Conservation (phyloP, 2,797 vertebrate species). For the Syngnathus rostellatus region DNA sequence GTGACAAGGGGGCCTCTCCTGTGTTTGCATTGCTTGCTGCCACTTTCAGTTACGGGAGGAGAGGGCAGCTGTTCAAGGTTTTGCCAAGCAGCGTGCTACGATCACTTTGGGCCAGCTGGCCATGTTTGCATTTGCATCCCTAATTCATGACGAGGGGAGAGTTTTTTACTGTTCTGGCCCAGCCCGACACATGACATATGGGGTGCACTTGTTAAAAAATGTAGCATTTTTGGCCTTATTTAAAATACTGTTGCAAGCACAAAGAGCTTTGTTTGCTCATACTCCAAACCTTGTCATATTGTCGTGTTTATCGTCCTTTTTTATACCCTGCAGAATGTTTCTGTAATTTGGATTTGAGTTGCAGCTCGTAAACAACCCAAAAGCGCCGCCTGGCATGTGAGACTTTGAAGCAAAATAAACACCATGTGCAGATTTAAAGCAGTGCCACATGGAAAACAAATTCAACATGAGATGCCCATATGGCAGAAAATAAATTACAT, state of each 20-base stretch:
- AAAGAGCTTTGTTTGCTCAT: constrained; percentile 6
- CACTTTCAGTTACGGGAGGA: neutral
- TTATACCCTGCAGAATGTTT: constrained; percentile 29
- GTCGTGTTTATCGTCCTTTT: constrained; percentile 27
- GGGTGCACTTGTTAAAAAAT: neutral
- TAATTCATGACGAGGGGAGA: constrained; percentile 37
- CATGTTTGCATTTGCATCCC: constrained; percentile 42
- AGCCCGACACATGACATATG: constrained; percentile 6
- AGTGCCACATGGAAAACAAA: constrained; percentile 10
- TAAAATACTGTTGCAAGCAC: constrained; percentile 9
- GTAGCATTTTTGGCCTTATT: constrained; percentile 1
- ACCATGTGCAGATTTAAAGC: neutral
- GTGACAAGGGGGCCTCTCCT: constrained; percentile 15
- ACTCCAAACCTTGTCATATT: constrained; percentile 13
- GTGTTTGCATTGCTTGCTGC: constrained; percentile 29
- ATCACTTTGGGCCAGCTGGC: constrained; percentile 44
- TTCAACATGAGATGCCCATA: constrained; percentile 17
- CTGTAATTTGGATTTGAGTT: constrained; percentile 25
- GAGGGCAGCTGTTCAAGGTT: constrained; percentile 1
- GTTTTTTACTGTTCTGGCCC: constrained; percentile 20
- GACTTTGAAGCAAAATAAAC: constrained; percentile 43
- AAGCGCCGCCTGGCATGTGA: constrained; percentile 13
- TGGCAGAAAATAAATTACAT: constrained; percentile 10
- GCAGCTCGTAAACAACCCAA: constrained; percentile 39
- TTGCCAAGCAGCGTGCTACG: constrained; percentile 17